phyloP scores from a whole-genome alignment of 2,888 invertebrate genomes.

The Protodeltote pygarga region DNA sequence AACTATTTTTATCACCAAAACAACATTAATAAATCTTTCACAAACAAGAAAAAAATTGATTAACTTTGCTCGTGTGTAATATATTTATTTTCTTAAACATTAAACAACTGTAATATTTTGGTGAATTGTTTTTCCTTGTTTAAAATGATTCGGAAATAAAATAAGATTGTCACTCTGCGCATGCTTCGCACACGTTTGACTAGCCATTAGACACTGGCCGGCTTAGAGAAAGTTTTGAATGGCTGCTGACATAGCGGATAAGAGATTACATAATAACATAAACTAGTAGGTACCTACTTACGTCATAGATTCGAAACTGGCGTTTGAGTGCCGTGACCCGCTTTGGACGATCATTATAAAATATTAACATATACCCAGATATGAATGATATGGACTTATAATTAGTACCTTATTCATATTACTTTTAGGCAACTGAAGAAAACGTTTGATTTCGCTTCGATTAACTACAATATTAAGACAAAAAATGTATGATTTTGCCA shows the following conservation, averaged over 20 bases:
- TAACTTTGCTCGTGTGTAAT: no score
- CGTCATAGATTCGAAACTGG: slow-evolving; percentile 28
- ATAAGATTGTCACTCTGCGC: not conserved
- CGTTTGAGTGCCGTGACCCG: slow-evolving; percentile 21
- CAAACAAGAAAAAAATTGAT: not conserved
- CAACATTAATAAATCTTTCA: not conserved
- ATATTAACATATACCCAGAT: not conserved
- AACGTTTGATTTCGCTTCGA: no score
- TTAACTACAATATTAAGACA: no score
- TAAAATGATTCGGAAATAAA: not conserved
- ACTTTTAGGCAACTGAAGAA: no score
- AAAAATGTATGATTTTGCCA: no score
- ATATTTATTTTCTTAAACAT: no score
- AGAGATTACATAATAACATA: slow-evolving; percentile 29
- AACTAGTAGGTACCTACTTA: no score
- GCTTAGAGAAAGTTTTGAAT: slow-evolving; percentile 53
- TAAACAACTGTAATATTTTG: no score
- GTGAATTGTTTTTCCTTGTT: no score
- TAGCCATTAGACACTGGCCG: slow-evolving; percentile 38
- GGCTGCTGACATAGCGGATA: slow-evolving; percentile 33
- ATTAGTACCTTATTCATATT: no score
- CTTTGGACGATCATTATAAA: slow-evolving; percentile 11
- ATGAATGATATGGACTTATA: no score
- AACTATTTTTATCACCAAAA: not conserved
- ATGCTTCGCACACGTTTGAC: slow-evolving; percentile 26